Base-by-base conservation (phyloP, 2,113 vertebrate genomes). In the Sorex araneus region DNA sequence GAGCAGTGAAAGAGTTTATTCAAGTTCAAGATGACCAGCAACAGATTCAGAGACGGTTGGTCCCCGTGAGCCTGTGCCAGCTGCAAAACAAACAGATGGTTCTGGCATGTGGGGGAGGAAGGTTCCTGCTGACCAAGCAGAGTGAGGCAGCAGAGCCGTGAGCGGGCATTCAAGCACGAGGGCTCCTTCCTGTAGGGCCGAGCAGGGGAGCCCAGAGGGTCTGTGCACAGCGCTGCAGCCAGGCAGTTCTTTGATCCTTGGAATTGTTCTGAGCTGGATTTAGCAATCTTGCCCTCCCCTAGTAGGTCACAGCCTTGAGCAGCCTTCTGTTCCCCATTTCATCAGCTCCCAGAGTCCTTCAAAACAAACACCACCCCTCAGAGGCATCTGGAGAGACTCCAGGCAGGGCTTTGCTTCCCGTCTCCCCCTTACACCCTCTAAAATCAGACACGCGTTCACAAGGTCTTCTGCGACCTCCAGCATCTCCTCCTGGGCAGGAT, bases 11-110 rank as follows among this genome's bases (percentile, higher is more conserved):
- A 91, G 25, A 70, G 63, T 69, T 78, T 73, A 64, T 90, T 88
- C 43, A 93, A 79, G 82, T 86, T 85, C 82, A 87, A 57, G 93
- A 87, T 84, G 86, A 91, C 91, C 92, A 75, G 76, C 47, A 85
- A 93, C 63, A 57, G 34, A 30, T 34, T 64, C 32, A 1, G 25
- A 82, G 82, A 30, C 63, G 66, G 66, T 40, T 40, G 40, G 40
- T 34, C 74, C 47, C 69, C 6, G 86, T 54, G 67, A 81, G 77
- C 19, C 45, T 40, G 36, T 60, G 81, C 21, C 82, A 50, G 82
- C 63, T 70, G 57, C 77, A 60, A 19, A 87, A n/a, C 16, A 64
- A 84, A 60, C 89, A 74, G 76, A 73, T 67, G 88, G 80, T 91
- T 93, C 40, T 75, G 27, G 73, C 30, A 6, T 77, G 1, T 4